A percentile compares a stretch with the other conserved stretches of the same genome.
phyloP scores from a whole-genome alignment of 2,113 vertebrate genomes.

The Gavialis gangeticus region DNA sequence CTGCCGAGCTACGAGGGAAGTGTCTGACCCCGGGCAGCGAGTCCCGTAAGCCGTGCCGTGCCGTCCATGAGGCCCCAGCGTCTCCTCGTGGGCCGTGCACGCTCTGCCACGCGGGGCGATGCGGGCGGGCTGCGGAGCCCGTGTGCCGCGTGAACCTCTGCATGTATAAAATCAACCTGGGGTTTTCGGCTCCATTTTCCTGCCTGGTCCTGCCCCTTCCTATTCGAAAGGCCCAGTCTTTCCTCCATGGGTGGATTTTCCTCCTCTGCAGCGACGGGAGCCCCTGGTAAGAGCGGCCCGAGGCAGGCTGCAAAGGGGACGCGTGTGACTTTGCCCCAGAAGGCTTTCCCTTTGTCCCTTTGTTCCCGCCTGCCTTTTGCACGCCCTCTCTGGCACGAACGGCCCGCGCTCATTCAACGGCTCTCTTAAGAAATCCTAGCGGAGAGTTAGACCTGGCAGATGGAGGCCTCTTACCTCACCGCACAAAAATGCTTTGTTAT shows the following conservation, averaged over 20 bases:
- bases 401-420: neutral
- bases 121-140: too few relatives aligned
- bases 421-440: slow-evolving; percentile 53
- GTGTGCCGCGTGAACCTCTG: neutral
- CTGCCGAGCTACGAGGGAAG: neutral
- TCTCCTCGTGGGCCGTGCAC: fast-evolving
- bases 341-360: neutral
- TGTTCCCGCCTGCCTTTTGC: neutral
- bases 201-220: neutral
- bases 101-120: fast-evolving
- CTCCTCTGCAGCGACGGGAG: neutral
- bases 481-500: slow-evolving; percentile 86
- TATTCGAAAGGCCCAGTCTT: neutral
- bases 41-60: fast-evolving
- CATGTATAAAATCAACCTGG: neutral
- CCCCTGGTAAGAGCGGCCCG: neutral
- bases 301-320: neutral
- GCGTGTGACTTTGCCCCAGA: neutral
- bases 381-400: neutral
- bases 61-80: neutral
- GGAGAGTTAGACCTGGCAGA: slow-evolving; percentile 75
- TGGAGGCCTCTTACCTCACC: slow-evolving; percentile 81
- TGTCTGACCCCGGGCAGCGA: fast-evolving
- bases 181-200: neutral
- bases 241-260: neutral